Evolutionary conservation across 2,888 invertebrate genomes (phyloP).

Genomic region (Tribolium freemani): DNA sequence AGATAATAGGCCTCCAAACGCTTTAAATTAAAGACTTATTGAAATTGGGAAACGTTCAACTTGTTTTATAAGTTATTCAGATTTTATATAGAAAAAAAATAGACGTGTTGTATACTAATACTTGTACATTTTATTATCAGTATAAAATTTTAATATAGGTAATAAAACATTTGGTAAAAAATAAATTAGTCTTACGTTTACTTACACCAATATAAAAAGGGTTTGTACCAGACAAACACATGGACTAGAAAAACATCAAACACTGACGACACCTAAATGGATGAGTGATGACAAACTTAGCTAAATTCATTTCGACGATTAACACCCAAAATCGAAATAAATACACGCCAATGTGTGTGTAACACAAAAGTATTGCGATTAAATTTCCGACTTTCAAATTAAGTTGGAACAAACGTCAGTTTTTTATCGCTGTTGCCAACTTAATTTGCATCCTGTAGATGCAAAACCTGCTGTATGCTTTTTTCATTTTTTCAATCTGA

Average conservation of each 20-base stretch:
- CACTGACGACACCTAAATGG: background rate
- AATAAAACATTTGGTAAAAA: conserved; percentile 32
- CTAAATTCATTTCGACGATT: background rate
- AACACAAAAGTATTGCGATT: no score
- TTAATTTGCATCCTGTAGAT: no score
- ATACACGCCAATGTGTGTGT: background rate
- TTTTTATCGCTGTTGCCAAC: no score
- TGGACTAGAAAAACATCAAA: conserved; percentile 38
- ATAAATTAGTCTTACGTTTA: conserved; percentile 10
- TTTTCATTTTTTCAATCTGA: no score
- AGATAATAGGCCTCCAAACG: conserved; percentile 6
- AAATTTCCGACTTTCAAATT: no score
- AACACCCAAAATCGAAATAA: background rate
- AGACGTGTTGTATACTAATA: conserved; percentile 9
- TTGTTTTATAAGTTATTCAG: conserved; percentile 21
- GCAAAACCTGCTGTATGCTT: no score
- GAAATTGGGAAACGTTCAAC: conserved; percentile 16
- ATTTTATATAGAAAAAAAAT: background rate
- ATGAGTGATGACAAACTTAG: background rate
- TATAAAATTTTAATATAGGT: conserved; percentile 35
- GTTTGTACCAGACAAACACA: conserved; percentile 43
- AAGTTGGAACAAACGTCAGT: no score
- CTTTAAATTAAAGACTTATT: conserved; percentile 30
- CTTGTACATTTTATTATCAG: conserved; percentile 39
- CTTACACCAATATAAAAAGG: background rate